Evolutionary conservation across 1,140 invertebrate species (phyloP).

Genomic region (Drosophila orena): DNA sequence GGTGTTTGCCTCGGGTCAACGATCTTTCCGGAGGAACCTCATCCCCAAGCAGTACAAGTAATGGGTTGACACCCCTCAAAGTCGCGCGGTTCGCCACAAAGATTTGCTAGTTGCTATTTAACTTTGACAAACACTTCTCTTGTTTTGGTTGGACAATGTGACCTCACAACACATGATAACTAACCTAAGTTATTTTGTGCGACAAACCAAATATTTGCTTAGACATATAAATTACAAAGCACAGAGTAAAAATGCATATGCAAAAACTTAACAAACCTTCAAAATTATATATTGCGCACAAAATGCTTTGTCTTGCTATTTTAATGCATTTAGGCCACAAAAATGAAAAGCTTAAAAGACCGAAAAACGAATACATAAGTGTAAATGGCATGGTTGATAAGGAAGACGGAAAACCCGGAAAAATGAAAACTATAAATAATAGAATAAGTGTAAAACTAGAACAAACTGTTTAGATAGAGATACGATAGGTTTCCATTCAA

Average conservation of each 20-base stretch:
- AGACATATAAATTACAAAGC: constrained; percentile 16
- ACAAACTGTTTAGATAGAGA: background rate
- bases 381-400: constrained; percentile 1
- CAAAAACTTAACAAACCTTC: background rate
- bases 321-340: constrained; percentile 36
- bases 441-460: background rate
- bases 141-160: constrained; percentile 13
- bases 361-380: constrained; percentile 2
- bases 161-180: constrained; percentile 23
- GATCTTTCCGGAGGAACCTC: constrained; percentile 19
- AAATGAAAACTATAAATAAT: constrained; percentile 2
- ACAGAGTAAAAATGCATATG: constrained; percentile 4
- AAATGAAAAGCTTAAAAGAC: background rate
- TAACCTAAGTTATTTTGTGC: constrained; percentile 43
- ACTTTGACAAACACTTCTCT: constrained; percentile 34
- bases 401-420: constrained; percentile 10
- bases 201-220: constrained; percentile 44
- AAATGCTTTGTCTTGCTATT: constrained; percentile 36
- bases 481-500: background rate
- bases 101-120: constrained; percentile 19
- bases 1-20: constrained; percentile 48
- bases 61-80: constrained; percentile 8
- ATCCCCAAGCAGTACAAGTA: background rate
- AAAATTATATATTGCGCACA: constrained; percentile 27
- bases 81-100: constrained; percentile 17